These are phyloP conservation scores for Lampropteryx suffumata DNA, from an alignment of 2,888 invertebrate genomes.

Conservation along the genomic window DNA sequence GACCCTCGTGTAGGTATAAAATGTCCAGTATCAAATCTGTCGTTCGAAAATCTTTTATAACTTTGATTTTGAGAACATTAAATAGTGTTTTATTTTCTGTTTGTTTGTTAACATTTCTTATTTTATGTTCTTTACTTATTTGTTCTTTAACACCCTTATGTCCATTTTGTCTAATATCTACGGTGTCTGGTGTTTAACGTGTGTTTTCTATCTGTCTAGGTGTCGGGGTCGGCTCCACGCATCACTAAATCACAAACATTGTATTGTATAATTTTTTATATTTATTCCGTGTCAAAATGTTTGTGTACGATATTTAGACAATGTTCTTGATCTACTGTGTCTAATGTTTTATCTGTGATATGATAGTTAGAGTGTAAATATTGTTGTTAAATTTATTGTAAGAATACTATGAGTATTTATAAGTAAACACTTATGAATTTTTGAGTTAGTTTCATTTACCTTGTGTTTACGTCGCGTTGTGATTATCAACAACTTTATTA, in stretches of 20 bases:
- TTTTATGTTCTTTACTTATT: not conserved
- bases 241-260: constrained; percentile 25
- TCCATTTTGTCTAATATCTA: constrained; percentile 10
- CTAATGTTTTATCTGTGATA: constrained; percentile 42
- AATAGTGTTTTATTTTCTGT: not conserved
- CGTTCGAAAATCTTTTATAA: too few species aligned
- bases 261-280: constrained; percentile 39
- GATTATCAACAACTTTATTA: too few species aligned
- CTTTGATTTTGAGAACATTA: too few species aligned
- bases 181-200: constrained; percentile 25
- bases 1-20: too few species aligned
- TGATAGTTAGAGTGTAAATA: constrained; percentile 34
- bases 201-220: constrained; percentile 43
- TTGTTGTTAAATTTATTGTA: constrained; percentile 16
- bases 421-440: constrained; percentile 19
- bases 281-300: constrained; percentile 48
- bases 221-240: constrained; percentile 38
- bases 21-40: too few species aligned
- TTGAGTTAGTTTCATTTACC: not conserved
- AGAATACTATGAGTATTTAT: constrained; percentile 26
- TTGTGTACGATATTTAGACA: constrained; percentile 42
- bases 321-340: constrained; percentile 34
- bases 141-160: constrained; percentile 3
- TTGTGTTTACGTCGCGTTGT: not conserved
- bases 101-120: not conserved